Base-by-base conservation (phyloP, 2,113 vertebrate genomes). In the Regulus satrapa region DNA sequence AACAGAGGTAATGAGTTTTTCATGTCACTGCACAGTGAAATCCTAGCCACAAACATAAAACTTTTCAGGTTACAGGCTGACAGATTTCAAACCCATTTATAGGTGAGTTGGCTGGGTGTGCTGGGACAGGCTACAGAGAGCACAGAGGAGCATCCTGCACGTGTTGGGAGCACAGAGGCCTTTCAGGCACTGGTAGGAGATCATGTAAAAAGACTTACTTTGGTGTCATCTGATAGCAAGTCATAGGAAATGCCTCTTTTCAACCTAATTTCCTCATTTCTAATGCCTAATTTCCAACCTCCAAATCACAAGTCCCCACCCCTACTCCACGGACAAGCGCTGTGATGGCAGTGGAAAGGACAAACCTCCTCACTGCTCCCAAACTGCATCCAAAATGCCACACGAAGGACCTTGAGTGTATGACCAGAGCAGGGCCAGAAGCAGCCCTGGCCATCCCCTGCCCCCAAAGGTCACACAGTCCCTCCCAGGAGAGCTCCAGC, bases 1-100 rank as follows among this genome's bases (percentile, higher is more conserved):
- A 94, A 94, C 0, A 7, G 71, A 83, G 88, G 86, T 71, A 55
- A 14, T 92, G 74, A 69, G 89, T 82, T 96, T 87, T 89, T 76
- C 89, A 41, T 77, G 82, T 82, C 89, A 54, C 46, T 80, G 59
- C 67, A 63, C 63, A 19, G 79, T 67, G 75, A 96, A 94, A 95
- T 74, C 68, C 63, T 93, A 95, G 34, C 67, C 78, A 62, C 62
- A 94, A 94, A 90, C 67, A 43, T 73, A 77, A 88, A 55, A 18
- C 18, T 83, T 77, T 93, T 86, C 85, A 71, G 38, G 54, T 34
- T 90, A 85, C 71, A 93, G 75, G 36, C 67, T 67, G 82, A 74
- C 94, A 74, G 71, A 92, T 88, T 79, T 80, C 75, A 83, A 94
- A 80, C 84, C 29, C 55, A 77, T 62, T 24, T 34, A 72, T 38